Evolutionary conservation across 2,113 vertebrate genomes (phyloP), one percentile per base, ranked within the genome.

Genomic region (Xiphophorus hellerii): DNA sequence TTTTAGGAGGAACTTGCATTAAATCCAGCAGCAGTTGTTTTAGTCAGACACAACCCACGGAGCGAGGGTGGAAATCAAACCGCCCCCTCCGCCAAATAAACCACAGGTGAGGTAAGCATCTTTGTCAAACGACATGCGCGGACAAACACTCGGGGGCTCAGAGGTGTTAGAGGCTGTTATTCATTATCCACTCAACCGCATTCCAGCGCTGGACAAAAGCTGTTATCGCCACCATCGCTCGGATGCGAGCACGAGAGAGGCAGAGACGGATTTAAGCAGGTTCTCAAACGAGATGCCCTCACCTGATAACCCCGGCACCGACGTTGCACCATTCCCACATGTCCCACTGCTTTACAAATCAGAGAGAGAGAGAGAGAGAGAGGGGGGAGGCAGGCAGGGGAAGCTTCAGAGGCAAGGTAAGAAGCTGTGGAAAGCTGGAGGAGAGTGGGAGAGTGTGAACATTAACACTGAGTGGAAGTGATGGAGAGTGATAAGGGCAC

Each of bases 111-210:
- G 85, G 89, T 91, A 85, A 91, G 92, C 81, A 87, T 90, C 77
- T 83, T 74, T 84, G 62, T 85, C 73, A 85, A 86, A 88, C 71
- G 77, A 62, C 85, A 90, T 84, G 83, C 80, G 66, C 87, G 76
- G 83, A 89, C 71, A 85, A 82, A 89, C 80, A 82, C 65, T 17
- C 76, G 75, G 76, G 81, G 84, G 77, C 77, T 88, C 0, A 78
- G 85, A 89, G 85, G 90, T 92, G 88, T 92, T 91, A 91, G 78
- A 84, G 85, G 87, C 86, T 88, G 92, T 92, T 92, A 93, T 91
- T 92, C 92, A 93, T 93, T 94, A 93, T 92, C 90, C 89, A 93
- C 93, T 92, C 79, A 66, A 87, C 87, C 88, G 88, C 91, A 93
- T 93, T 94, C 92, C 90, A 86, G 87, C 83, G 77, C 84, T 62